Base-by-base conservation (phyloP, 2,888 invertebrate species). In the Sthenelais limicola region DNA sequence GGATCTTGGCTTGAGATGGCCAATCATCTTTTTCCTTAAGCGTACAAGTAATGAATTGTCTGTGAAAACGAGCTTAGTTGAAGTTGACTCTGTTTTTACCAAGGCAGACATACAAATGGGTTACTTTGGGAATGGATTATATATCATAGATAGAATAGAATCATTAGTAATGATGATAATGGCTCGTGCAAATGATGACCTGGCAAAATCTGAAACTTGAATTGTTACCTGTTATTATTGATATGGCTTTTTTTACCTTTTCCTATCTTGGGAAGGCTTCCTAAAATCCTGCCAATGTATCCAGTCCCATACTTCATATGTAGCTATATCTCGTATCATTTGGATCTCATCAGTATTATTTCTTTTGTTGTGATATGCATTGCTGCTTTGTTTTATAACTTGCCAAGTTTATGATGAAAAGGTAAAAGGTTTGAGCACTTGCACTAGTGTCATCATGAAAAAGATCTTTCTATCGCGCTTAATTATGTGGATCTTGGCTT, bases 381-480 rank as follows among this genome's bases (percentile, higher is more conserved):
- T n/a, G n/a, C n/a, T n/a, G n/a, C n/a, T n/a, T n/a, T n/a, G n/a
- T n/a, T n/a, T n/a, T n/a, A n/a, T n/a, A n/a, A n/a, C n/a, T n/a
- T n/a, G 18, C 18, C 18, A 32, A 28, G 56, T 56, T 33, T 21
- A 24, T 56, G 56, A 56, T 56, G 56, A 56, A 33, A 21, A 15
- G 5, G 56, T 56, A 56, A 56, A 56, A 56, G 56, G 56, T 56
- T 56, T 56, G 56, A 56, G 56, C 18, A 5, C 24, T 56, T 18
- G 1, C 3, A n/a, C 24, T 4, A n/a, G 5, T 56, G 3, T 33
- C 30, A 4, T n/a, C 30, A n/a, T 3, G 21, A 56, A 2, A 33
- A 18, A 15, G 30, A 18, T n/a, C 32, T 28, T 32, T 18, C 32
- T 33, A 33, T 32, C 56, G 30, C 43, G 62, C 62, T 38, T 4